These are phyloP conservation scores for Pseudococcus jackbeardsleyi DNA, from an alignment of 2,888 invertebrate species.

Conservation along the genomic window DNA sequence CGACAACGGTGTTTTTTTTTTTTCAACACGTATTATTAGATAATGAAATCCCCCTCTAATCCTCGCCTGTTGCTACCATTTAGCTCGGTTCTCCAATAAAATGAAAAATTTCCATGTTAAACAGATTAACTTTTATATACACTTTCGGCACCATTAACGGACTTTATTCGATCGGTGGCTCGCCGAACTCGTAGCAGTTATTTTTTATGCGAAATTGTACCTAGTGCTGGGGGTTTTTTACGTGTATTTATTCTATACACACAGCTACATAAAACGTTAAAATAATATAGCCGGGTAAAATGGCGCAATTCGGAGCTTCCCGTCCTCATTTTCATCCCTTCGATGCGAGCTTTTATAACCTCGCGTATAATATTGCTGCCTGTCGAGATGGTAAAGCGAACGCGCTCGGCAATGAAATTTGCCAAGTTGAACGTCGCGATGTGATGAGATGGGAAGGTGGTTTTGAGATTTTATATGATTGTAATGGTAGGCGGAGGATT, in stretches of 20 bases:
- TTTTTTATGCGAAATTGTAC: slow-evolving; percentile 34
- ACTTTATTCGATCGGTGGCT: slow-evolving; percentile 35
- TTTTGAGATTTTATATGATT: background rate
- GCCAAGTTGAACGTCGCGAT: background rate
- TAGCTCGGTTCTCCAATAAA: background rate
- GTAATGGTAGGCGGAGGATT: background rate
- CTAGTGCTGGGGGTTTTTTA: background rate
- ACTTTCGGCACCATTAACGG: slow-evolving; percentile 27
- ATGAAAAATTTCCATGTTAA: slow-evolving; percentile 30
- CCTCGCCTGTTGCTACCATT: background rate
- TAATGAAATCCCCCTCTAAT: background rate
- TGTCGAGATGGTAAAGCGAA: background rate
- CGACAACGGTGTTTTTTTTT: background rate
- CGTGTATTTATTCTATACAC: background rate
- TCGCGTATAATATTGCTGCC: background rate
- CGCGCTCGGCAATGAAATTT: background rate
- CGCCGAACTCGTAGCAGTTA: background rate
- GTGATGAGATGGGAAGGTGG: background rate
- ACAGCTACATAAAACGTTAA: slow-evolving; percentile 2
- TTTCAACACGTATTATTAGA: background rate
- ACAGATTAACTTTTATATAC: slow-evolving; percentile 30
- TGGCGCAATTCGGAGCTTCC: background rate
- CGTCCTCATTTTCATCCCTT: background rate
- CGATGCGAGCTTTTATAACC: background rate
- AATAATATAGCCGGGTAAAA: slow-evolving; percentile 25